Evolutionary conservation across 1,140 invertebrate genomes (phyloP).

Genomic region (Procambarus virginalis): DNA sequence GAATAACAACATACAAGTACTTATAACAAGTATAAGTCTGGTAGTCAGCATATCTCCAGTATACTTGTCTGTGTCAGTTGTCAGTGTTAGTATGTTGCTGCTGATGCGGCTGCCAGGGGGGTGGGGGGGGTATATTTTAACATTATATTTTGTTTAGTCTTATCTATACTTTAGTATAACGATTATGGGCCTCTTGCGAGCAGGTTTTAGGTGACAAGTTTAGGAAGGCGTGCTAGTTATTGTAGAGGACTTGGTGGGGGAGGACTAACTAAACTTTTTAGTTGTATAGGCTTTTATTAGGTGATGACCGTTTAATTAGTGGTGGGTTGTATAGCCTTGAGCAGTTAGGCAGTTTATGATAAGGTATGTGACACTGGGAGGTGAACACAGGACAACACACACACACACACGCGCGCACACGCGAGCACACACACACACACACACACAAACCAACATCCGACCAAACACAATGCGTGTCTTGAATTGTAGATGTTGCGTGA

Average conservation of each 20-base stretch:
- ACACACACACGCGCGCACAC: background rate
- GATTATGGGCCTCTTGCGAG: no score
- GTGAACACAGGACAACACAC: background rate
- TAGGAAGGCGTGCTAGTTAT: no score
- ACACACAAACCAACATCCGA: background rate
- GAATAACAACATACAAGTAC: conserved; percentile 14
- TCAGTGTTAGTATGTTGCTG: conserved; percentile 16
- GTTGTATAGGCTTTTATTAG: no score
- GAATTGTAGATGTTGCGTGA: no score
- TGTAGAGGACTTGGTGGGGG: no score
- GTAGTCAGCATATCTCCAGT: conserved; percentile 6
- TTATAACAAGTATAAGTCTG: conserved; percentile 15
- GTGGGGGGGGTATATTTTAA: background rate
- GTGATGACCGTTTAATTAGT: background rate
- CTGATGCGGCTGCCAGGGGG: no score
- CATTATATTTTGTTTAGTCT: no score
- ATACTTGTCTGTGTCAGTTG: conserved; percentile 1
- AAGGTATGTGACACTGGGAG: background rate
- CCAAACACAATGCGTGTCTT: no score
- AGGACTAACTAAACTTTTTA: no score
- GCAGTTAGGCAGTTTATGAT: background rate
- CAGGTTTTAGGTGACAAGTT: no score
- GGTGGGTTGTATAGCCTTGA: background rate
- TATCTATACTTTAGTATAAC: no score
- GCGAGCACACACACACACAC: background rate